Evolutionary conservation across 2,797 vertebrate genomes (phyloP), one percentile per base, ranked within the genome.

Genomic region (Macropodus opercularis): DNA sequence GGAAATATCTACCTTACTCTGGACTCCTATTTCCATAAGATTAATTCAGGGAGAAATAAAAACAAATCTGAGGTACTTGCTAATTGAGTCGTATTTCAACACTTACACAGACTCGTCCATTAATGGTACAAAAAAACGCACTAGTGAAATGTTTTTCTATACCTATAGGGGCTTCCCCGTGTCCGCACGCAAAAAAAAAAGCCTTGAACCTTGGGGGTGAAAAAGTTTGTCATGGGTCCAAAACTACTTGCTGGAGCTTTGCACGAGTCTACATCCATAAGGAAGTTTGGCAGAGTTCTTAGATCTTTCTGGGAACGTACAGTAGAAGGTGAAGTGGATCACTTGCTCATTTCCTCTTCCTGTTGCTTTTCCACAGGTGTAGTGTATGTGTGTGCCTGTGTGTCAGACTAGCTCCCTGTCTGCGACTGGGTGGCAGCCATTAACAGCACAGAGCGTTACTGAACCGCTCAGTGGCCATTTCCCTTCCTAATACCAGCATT

Each of bases 391-490:
- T 38, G 39, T 62, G 86, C 92, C 11, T 31, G 36, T 61, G 87
- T 92, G 90, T 92, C 84, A 89, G 89, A 89, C 88, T 83, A 80
- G 76, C 83, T 84, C 89, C 90, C 87, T 88, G 79, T 87, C 24
- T 91, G 90, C 78, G 91, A 85, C 93, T 90, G 89, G 90, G 94
- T 90, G 92, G 89, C 84, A 87, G 92, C 95, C 95, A 96, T 96
- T 94, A 95, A 92, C 92, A 93, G 92, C 91, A 84, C 87, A 91
- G 85, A 90, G 90, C 88, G 91, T 93, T 87, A 94, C 92, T 94
- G 91, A 95, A 92, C 77, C 73, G 58, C 90, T 89, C 91, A 93
- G 92, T 63, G 69, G 93, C 96, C 93, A 95, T 95, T 96, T 95
- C 93, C 92, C 85, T 84, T 90, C 90, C 93, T 94, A 95, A 94